Evolutionary conservation across 2,888 invertebrate genomes (phyloP).

Genomic region (Rhimphoctona megacephalus): DNA sequence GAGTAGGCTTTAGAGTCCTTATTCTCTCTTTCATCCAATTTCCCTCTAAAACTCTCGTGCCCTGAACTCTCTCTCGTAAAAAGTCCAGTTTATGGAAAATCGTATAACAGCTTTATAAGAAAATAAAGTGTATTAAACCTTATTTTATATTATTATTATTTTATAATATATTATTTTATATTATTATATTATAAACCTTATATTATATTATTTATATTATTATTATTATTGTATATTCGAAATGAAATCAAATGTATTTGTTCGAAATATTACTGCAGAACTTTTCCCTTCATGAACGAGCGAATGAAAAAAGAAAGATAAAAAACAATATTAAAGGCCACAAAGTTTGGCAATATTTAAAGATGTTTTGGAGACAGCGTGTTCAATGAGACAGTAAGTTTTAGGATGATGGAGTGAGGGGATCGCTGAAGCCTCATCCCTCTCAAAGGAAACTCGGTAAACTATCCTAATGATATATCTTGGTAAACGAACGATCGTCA

Average conservation of each 20-base stretch:
- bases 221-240: no score
- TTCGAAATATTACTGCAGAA: no score
- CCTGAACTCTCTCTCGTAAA: background rate
- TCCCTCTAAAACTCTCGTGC: background rate
- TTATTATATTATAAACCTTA: no score
- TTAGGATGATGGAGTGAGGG: conserved; percentile 3
- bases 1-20: conserved; percentile 20
- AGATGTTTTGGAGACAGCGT: background rate
- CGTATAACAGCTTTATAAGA: background rate
- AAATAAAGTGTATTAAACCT: no score
- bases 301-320: no score
- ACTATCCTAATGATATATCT: background rate
- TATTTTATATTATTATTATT: no score
- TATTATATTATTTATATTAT: no score
- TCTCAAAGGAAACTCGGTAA: background rate
- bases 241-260: no score
- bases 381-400: background rate
- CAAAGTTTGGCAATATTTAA: background rate
- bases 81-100: conserved; percentile 8
- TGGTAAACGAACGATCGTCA: background rate
- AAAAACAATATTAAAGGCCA: no score
- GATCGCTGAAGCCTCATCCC: background rate
- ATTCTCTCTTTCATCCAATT: conserved; percentile 23
- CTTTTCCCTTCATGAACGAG: no score
- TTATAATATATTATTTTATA: no score